Evolutionary conservation across 2,888 invertebrate species (phyloP), one percentile per base, ranked within the genome.

Genomic region (Agrochola macilenta): DNA sequence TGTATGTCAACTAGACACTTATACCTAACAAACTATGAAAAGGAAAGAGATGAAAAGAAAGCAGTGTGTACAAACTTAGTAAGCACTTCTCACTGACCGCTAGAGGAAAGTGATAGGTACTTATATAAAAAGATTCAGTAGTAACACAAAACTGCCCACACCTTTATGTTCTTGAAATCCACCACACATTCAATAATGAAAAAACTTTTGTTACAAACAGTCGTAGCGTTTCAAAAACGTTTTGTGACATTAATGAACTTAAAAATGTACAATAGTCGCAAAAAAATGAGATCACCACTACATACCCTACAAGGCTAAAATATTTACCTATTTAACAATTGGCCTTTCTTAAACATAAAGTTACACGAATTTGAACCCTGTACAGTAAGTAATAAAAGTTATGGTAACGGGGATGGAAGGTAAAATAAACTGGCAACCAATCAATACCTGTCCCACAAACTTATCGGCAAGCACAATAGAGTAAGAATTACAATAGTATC

Each of bases 371-470:
- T 43, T 64, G 4, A 69, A 76, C 74, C 49, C 52, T 81, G 52
- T 9, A 1, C 0, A 0, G 0, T 0, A 17, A 8, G 23, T 0
- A 23, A 74, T 82, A 88, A 52, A 68, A 46, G 14, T 26, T 20
- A 52, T 2, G 1, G 5, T 9, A 2, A 20, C 3, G 54, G 0
- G 11, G 9, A 52, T 43, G 9, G 9, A 43, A 9, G 9, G 66
- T 30, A 81, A 30, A 58, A 17, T 11, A 73, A 84, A 5, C 74
- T 85, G 70, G 87, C 64, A 75, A 70, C 74, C 71, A 79, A 88
- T 83, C 82, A 83, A 87, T 91, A 93, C 91, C 92, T 91, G 92
- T 90, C 80, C 89, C 84, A 83, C 90, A 90, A 89, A 91, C 88
- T 89, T 88, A 89, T 85, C 89, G 88, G 87, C 85, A 76, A 80